A percentile compares a stretch with the other conserved stretches of the same genome.
Evolutionary conservation across 2,888 invertebrate species (phyloP).

Genomic region (Lampropteryx suffumata): DNA sequence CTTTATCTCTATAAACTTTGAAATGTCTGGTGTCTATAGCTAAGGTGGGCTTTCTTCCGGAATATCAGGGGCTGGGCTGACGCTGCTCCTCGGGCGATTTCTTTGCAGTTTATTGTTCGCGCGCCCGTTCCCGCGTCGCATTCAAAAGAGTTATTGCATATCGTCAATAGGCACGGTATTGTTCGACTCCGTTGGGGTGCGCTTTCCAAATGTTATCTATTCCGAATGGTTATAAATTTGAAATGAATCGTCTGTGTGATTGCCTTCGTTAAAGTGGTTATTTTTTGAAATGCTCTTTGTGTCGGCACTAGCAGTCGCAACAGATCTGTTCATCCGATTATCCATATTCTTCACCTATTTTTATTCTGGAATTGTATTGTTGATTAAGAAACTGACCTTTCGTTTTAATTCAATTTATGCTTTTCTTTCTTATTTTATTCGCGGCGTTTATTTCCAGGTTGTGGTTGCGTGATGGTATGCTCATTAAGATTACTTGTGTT

Average conservation of each 20-base stretch:
- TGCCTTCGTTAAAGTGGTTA: constrained; percentile 52
- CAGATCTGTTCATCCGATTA: too few species aligned
- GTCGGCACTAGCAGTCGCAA: constrained; percentile 26
- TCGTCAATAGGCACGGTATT: constrained; percentile 54
- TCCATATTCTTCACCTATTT: constrained; percentile 17
- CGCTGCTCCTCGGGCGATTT: constrained; percentile 48
- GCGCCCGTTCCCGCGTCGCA: constrained; percentile 49
- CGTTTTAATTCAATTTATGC: constrained; percentile 29
- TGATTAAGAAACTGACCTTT: constrained; percentile 36
- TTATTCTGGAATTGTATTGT: constrained; percentile 20
- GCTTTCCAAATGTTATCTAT: constrained; percentile 49
- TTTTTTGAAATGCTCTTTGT: constrained; percentile 47
- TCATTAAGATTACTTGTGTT: constrained; percentile 4
- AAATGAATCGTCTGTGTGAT: constrained; percentile 60
- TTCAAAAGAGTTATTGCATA: constrained; percentile 58
- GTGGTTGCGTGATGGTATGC: constrained; percentile 16
- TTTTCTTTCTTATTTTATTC: constrained; percentile 20
- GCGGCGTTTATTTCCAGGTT: constrained; percentile 7
- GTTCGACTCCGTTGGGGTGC: constrained; percentile 46
- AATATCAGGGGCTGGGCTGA: constrained; percentile 24
- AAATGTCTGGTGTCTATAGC: constrained; percentile 56
- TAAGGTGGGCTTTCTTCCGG: constrained; percentile 17
- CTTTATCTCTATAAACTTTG: constrained; percentile 52
- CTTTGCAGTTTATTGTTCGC: constrained; percentile 53
- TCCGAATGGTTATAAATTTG: constrained; percentile 58